Base-by-base conservation (phyloP, 37 sponge, comb jelly and placozoan species). In the Halisarca cf. caerulea region DNA sequence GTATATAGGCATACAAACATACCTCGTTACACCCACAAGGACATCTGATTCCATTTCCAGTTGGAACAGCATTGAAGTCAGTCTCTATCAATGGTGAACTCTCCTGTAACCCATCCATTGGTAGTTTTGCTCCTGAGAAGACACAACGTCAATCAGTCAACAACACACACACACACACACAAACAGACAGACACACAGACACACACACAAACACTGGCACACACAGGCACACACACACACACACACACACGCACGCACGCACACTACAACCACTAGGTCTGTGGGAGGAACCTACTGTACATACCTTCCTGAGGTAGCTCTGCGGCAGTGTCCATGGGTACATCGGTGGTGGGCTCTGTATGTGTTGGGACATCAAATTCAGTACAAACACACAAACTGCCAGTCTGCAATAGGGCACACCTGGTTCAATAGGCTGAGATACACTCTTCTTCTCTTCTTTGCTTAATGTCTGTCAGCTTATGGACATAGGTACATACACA, bases 11-110 rank as follows among this genome's bases (percentile, higher is more conserved):
- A 3, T 4, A 37, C 44, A 34, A 51, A 25, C 73, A 77, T 20
- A 91, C 92, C 86, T 91, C 88, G 54, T 88, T 81, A 24, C 54
- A 71, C 0, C 88, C 84, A 85, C 92, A 91, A 2, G 92, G 92
- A 43, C 92, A 92, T 15, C 80, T 51, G 35, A 92, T 86, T 17
- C 38, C 59, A 15, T 77, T 55, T 51, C 80, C 90, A 55, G 18
- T 40, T 14, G 17, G 30, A 54, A 38, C 23, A 58, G 2, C 33
- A 21, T 35, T 61, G 61, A 81, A 34, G n/a, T 7, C 33, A 17
- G 24, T 37, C 8, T 37, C 72, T 6, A 33, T 37, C 27, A 34
- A 24, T 44, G 79, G 79, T 20, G 54, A 34, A 30, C 54, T 43
- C 25, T 21, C 24, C 20, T 72, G 34, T 30, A 39, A 38, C 2